Base-by-base conservation (phyloP, 2,888 invertebrate genomes). In the Lymantria dispar region DNA sequence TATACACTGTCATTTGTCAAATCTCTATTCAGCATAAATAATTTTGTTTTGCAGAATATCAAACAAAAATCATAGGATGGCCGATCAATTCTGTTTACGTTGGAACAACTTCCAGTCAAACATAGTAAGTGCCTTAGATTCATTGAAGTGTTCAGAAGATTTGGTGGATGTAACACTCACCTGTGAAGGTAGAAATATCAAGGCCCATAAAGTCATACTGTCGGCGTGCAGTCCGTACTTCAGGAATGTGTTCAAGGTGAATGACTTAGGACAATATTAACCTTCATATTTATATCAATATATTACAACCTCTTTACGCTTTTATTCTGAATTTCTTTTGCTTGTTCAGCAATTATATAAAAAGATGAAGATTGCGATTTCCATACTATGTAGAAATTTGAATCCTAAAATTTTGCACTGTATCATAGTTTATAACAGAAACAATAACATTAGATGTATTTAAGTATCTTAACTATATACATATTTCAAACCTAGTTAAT, bases 221-320 rank as follows among this genome's bases (percentile, higher is more conserved):
- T 95, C 95, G 70, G 95, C 95, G 61, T 95, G 95, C 86, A 95
- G 95, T 78, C 94, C 95, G 68, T 95, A 95, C 89, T 95, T 95
- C 87, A 92, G 94, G 79, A 94, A 93, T 83, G 94, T 95, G 78
- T 94, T 95, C 89, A 94, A 94, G 93, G 94, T 94, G 83, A 91
- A 86, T 89, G 85, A 87, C 88, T 90, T 81, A 84, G 84, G 78
- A 82, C 82, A 83, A 78, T 80, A 78, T 10, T 33, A 33, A 33
- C 33, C 8, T 33, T 22, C 22, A 22, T 33, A 33, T 33, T 33
- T 33, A 33, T 22, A 22, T 22, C 22, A 22, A 22, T 22, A 22
- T 22, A 22, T 22, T 22, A 22, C 5, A 22, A 5, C 22, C 22
- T 22, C 22, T 22, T 22, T 3, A 22, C 22, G 5, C 22, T 22